phyloP scores from a whole-genome alignment of 1,140 invertebrate genomes.

The Druon quercuslanigerum region DNA sequence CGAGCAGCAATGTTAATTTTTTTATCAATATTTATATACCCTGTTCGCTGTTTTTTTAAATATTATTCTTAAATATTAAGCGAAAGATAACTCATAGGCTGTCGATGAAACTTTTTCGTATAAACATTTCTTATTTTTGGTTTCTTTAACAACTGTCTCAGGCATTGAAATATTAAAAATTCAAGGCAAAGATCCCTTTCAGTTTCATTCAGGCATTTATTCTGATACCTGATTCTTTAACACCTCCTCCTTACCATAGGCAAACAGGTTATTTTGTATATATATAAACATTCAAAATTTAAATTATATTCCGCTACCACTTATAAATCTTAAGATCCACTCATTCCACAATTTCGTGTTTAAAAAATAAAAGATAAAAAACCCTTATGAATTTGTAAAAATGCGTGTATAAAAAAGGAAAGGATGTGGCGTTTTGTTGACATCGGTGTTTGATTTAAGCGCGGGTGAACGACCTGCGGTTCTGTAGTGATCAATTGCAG shows the following conservation, averaged over 20 bases:
- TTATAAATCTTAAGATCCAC: too few species aligned
- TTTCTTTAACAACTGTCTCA: too few species aligned
- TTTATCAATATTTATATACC: constrained; percentile 21
- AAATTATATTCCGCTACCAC: too few species aligned
- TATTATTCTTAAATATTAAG: neutral
- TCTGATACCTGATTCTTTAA: too few species aligned
- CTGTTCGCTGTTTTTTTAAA: neutral
- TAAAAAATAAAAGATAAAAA: neutral
- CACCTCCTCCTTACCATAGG: too few species aligned
- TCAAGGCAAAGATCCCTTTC: too few species aligned
- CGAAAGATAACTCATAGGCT: neutral
- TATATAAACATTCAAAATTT: too few species aligned
- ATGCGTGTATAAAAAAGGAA: neutral
- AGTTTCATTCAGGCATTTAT: too few species aligned
- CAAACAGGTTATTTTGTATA: too few species aligned
- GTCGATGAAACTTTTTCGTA: neutral
- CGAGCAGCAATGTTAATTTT: constrained; percentile 6
- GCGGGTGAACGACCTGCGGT: constrained; percentile 26
- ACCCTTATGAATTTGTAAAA: neutral
- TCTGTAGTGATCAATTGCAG: constrained; percentile 21
- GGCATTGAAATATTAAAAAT: too few species aligned
- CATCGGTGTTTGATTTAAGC: constrained; percentile 11
- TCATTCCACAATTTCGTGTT: too few species aligned
- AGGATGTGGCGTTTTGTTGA: constrained; percentile 11
- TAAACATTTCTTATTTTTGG: neutral